A percentile compares a stretch with the other conserved stretches of the same genome.
Evolutionary conservation across 2,888 invertebrate species (phyloP).

Genomic region (Diarsia rubi): DNA sequence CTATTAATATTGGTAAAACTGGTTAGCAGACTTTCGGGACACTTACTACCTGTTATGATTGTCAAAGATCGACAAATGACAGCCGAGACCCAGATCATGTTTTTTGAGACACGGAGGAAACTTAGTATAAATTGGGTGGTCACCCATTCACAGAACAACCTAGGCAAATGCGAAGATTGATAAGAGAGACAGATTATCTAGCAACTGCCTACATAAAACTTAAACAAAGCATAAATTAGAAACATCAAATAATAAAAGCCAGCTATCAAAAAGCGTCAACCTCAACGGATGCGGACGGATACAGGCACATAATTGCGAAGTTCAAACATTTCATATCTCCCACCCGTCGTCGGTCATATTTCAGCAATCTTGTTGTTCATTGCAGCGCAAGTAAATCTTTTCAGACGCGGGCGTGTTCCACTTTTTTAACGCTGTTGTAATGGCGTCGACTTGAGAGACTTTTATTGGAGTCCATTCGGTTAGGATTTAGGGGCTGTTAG

Average conservation of each 20-base stretch:
- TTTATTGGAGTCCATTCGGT: slow-evolving; percentile 81
- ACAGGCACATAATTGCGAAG: slow-evolving; percentile 44
- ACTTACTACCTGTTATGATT: too few relatives aligned
- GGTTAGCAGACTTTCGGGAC: too few relatives aligned
- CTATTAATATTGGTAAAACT: too few relatives aligned
- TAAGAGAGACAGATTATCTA: too few relatives aligned
- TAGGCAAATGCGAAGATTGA: too few relatives aligned
- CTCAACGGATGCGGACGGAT: slow-evolving; percentile 32
- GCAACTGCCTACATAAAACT: background rate
- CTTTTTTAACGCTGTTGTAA: slow-evolving; percentile 67
- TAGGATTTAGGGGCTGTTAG: slow-evolving; percentile 79
- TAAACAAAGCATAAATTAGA: background rate
- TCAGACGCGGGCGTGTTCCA: slow-evolving; percentile 57
- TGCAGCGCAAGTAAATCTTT: slow-evolving; percentile 62
- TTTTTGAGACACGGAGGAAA: too few relatives aligned
- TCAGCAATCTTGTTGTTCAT: slow-evolving; percentile 57
- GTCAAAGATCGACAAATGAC: too few relatives aligned
- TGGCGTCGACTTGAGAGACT: slow-evolving; percentile 74
- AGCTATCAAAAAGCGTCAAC: slow-evolving; percentile 28
- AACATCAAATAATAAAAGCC: slow-evolving; percentile 27
- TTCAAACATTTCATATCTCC: slow-evolving; percentile 55
- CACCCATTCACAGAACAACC: too few relatives aligned
- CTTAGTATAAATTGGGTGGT: too few relatives aligned
- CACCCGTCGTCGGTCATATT: slow-evolving; percentile 57
- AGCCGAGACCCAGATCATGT: too few relatives aligned